Evolutionary conservation across 2,113 vertebrate genomes (phyloP).

Genomic region (Okapia johnstoni): DNA sequence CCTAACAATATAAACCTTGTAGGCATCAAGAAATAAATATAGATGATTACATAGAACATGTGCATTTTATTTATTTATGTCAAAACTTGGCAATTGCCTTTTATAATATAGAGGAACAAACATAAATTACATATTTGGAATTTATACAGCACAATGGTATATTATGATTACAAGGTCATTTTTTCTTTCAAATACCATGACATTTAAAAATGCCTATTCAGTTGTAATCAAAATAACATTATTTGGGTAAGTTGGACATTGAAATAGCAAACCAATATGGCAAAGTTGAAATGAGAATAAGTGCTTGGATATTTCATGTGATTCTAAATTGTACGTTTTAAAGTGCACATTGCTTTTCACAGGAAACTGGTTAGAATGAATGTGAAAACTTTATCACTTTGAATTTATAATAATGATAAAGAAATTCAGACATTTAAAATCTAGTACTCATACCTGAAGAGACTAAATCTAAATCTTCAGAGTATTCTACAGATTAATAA

Average conservation of each 20-base stretch:
- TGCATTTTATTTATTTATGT: constrained; percentile 36
- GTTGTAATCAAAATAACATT: constrained; percentile 56
- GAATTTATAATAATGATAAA: neutral
- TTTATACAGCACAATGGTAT: constrained; percentile 27
- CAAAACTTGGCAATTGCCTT: neutral
- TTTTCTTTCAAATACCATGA: constrained; percentile 48
- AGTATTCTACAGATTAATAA: neutral
- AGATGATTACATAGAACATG: neutral
- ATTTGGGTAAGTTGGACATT: constrained; percentile 19
- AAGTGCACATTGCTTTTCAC: neutral
- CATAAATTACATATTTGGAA: constrained; percentile 21
- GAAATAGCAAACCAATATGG: constrained; percentile 21
- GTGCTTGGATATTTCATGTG: constrained; percentile 3
- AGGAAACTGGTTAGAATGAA: neutral
- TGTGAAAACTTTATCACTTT: neutral
- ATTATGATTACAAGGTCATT: constrained; percentile 42
- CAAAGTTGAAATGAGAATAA: neutral
- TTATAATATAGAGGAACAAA: constrained; percentile 7
- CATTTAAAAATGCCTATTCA: constrained; percentile 68
- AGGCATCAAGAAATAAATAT: neutral
- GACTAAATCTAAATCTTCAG: neutral
- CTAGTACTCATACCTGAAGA: neutral
- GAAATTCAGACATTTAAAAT: neutral
- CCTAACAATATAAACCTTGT: neutral
- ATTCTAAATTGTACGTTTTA: neutral